phyloP scores from a whole-genome alignment of 2,113 vertebrate species.

The Takifugu bimaculatus region DNA sequence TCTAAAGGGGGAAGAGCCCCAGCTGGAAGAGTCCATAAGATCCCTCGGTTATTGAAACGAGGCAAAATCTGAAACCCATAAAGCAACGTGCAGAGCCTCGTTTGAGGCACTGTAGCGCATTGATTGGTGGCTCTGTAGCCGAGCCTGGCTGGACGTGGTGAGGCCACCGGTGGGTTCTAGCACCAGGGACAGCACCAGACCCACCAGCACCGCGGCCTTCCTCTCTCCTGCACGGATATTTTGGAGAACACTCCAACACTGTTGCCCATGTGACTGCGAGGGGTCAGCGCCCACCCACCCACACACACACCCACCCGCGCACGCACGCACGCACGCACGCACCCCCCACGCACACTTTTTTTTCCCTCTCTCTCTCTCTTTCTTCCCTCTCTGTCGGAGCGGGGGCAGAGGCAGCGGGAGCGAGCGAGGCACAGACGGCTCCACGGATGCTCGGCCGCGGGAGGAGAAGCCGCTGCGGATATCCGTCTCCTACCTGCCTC shows the following conservation, averaged over 20 bases:
- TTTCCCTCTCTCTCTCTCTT: neutral
- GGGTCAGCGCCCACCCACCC: constrained; percentile 48
- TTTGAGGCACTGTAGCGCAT: too few relatives aligned
- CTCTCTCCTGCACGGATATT: constrained; percentile 1
- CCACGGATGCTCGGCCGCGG: constrained; percentile 45
- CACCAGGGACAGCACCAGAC: constrained; percentile 72
- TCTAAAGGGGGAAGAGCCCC: too few relatives aligned
- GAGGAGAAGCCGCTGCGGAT: constrained; percentile 50
- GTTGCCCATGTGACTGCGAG: constrained; percentile 57
- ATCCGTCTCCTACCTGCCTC: constrained; percentile 54
- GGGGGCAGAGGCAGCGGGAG: constrained; percentile 35
- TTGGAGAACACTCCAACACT: constrained; percentile 24
- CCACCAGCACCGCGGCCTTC: neutral
- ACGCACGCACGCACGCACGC: constrained; percentile 35
- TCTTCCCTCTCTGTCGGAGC: constrained; percentile 52
- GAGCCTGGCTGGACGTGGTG: neutral
- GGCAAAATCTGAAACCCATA: too few relatives aligned
- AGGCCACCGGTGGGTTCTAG: constrained; percentile 41
- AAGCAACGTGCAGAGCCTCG: too few relatives aligned
- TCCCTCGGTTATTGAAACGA: too few relatives aligned
- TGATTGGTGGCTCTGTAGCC: too few relatives aligned
- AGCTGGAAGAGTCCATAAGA: too few relatives aligned
- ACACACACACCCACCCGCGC: constrained; percentile 22
- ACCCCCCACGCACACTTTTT: constrained; percentile 30
- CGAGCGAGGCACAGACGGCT: constrained; percentile 41